These are phyloP conservation scores for Aporrectodea caliginosa DNA, from an alignment of 1,140 invertebrate species.

Conservation along the genomic window DNA sequence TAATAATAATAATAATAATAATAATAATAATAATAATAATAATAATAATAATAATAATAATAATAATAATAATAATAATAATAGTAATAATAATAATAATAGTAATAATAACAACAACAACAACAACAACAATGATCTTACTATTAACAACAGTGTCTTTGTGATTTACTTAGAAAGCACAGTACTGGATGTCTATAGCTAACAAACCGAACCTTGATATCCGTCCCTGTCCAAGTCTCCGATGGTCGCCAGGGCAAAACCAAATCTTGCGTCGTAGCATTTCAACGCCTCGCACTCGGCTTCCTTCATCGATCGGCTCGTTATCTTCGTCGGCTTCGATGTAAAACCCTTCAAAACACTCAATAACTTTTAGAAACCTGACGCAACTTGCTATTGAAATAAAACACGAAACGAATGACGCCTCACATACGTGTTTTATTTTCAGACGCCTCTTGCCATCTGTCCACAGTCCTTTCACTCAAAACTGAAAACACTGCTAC, in stretches of 20 bases:
- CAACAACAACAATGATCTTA: neutral
- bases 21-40: neutral
- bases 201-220: conserved; percentile 52
- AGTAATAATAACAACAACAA: neutral
- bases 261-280: conserved; percentile 70
- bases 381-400: neutral
- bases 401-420: neutral
- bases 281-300: conserved; percentile 20
- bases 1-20: neutral
- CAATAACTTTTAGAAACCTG: neutral
- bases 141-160: neutral
- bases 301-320: conserved; percentile 32
- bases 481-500: too few species aligned
- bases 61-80: neutral
- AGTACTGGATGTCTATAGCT: neutral
- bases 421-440: neutral
- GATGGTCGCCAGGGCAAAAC: conserved; percentile 75
- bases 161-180: neutral
- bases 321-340: conserved; percentile 41
- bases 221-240: conserved; percentile 95
- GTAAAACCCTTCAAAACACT: conserved; percentile 35
- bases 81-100: neutral
- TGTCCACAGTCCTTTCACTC: too few species aligned
- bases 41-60: conserved; percentile 4
- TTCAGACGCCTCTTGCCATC: too few species aligned